Conservation (phyloP, 2,113 vertebrate species). For the Pseudolaguvia tuberculata region DNA sequence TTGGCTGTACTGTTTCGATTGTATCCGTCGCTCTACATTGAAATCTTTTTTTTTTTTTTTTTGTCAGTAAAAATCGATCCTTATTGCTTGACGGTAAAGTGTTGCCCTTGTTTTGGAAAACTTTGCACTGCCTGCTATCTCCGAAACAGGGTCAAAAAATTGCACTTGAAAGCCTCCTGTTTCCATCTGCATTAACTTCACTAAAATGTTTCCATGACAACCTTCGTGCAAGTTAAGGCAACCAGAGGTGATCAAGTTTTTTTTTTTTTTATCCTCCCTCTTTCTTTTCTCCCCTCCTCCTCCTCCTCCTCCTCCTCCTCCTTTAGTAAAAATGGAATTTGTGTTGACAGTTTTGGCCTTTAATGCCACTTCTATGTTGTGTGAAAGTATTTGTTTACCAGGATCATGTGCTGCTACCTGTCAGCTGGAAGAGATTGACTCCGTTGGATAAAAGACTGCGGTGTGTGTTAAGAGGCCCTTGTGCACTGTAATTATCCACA, state of each 20-base stretch:
- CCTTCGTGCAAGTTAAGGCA: conserved; percentile 94
- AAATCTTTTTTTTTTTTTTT: neutral
- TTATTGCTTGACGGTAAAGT: conserved; percentile 59
- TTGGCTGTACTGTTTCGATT: conserved; percentile 10
- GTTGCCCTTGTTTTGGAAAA: conserved; percentile 53
- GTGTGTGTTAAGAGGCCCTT: conserved; percentile 80
- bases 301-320: conserved; percentile 34
- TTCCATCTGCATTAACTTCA: conserved; percentile 85
- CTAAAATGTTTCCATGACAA: conserved; percentile 98
- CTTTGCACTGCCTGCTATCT: conserved; percentile 43
- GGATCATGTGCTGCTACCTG: conserved; percentile 92
- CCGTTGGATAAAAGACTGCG: conserved; percentile 87
- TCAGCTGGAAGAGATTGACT: conserved; percentile 84
- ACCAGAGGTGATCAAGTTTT: conserved; percentile 94
- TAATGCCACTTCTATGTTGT: conserved; percentile 91
- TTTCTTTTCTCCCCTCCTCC: conserved; percentile 51
- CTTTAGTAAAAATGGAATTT: conserved; percentile 85
- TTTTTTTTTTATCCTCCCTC: too few species aligned
- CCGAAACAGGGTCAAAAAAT: conserved; percentile 78
- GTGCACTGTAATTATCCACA: conserved; percentile 82
- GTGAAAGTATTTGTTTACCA: conserved; percentile 96
- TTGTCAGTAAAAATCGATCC: conserved; percentile 29
- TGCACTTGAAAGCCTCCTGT: conserved; percentile 82
- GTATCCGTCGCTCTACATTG: neutral
- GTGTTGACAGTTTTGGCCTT: conserved; percentile 98